Evolutionary conservation across 1,140 invertebrate genomes (phyloP), one percentile per base, ranked within the genome.

Genomic region (Dendrolimus punctatus): DNA sequence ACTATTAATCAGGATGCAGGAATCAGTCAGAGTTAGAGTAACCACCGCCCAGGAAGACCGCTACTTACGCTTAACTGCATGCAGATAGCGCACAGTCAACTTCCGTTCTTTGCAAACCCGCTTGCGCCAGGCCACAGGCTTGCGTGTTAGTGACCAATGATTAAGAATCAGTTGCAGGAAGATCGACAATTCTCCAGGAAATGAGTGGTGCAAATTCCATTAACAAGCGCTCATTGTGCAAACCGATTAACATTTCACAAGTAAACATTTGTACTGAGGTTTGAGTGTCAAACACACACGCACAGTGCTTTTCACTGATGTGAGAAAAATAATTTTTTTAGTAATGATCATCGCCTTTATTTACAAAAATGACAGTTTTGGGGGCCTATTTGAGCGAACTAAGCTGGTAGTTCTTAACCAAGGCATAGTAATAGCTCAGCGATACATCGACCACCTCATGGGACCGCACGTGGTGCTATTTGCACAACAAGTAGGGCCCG

Each of bases 391-490:
- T 6, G 53, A 46, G 41, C 53, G 47, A 56, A 62, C 49, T 9
- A 47, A 58, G 40, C 38, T 56, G 3, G 46, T 46, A n/a, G 46
- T 63, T 50, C 46, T 59, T 38, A 50, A 55, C 39, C 44, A 44
- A 49, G 54, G 56, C 37, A 49, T 46, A 5, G 42, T 58, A 57
- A 54, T 40, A 10, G 43, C 53, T 51, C 40, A 52, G 38, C 45
- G 54, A 46, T 56, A 60, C 46, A 10, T 61, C 40, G 51, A 61
- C 40, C 46, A 53, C 9, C 40, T 56, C 40, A 59, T 63, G 2
- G 37, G 39, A 41, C 49, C 55, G 10, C 59, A 65, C 55, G 61
- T 70, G 45, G 50, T 65, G 4, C 56, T 51, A 54, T 67, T 43
- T 60, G 40, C 47, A 48, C 52, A 62, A 23, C 55, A 39, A 58